These are phyloP conservation scores for Misgurnus anguillicaudatus DNA, from an alignment of 2,113 vertebrate species.

Conservation along the genomic window DNA sequence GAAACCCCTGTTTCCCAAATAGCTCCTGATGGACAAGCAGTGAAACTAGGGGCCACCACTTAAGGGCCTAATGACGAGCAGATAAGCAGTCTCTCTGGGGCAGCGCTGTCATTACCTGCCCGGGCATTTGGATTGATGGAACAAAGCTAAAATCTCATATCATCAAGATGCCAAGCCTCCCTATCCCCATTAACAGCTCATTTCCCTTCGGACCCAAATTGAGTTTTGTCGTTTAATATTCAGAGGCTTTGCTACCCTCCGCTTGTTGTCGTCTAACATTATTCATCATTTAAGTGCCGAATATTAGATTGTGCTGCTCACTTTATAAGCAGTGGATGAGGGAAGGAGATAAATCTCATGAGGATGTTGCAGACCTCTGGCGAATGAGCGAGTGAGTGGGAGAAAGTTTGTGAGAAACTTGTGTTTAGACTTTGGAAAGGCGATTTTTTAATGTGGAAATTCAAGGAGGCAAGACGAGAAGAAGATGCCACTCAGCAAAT, in stretches of 20 bases:
- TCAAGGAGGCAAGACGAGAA: conserved; percentile 16
- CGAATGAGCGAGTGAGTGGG: conserved; percentile 41
- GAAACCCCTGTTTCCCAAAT: conserved; percentile 63
- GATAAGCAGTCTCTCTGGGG: conserved; percentile 67
- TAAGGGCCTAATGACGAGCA: conserved; percentile 69
- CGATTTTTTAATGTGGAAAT: conserved; percentile 1
- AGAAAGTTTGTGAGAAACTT: conserved; percentile 47
- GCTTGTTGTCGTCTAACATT: conserved; percentile 64
- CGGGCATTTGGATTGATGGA: conserved; percentile 56
- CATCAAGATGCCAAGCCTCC: conserved; percentile 47
- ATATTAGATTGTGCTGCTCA: conserved; percentile 72
- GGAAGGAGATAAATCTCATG: conserved; percentile 61
- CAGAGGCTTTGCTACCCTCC: conserved; percentile 60
- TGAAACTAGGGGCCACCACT: conserved; percentile 66
- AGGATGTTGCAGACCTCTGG: conserved; percentile 38
- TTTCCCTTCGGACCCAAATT: conserved; percentile 69
- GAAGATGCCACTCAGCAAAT: conserved; percentile 57
- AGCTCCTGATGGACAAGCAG: conserved; percentile 69
- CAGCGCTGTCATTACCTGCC: conserved; percentile 11
- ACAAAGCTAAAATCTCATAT: conserved; percentile 54
- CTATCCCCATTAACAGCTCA: conserved; percentile 64
- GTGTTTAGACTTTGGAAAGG: neutral
- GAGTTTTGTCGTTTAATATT: conserved; percentile 73
- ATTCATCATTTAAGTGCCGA: conserved; percentile 70
- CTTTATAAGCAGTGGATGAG: conserved; percentile 61